Evolutionary conservation across 2,888 invertebrate genomes (phyloP), one percentile per base, ranked within the genome.

Genomic region (Anthophora plumipes): DNA sequence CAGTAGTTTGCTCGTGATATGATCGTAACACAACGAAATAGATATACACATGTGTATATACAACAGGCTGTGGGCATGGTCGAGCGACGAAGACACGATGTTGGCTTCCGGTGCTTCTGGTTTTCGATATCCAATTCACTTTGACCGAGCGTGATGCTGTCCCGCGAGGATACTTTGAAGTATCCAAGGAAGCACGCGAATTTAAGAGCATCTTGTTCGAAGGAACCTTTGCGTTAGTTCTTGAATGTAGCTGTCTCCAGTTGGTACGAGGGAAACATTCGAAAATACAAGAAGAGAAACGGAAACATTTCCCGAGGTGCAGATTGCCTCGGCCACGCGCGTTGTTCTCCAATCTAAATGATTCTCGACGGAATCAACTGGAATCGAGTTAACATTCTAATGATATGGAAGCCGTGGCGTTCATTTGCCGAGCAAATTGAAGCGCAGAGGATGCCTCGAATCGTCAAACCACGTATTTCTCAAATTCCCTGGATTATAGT

Each of bases 51-150:
- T 31, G 31, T 31, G 31, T 31, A 31, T 31, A 31, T 31, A 31
- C 2, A 31, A 31, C 31, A 31, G 31, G 31, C 31, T 31, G n/a
- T n/a, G 61, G 39, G 46, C 12, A 20, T 12, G 37, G n/a, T 43
- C 74, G 31, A 31, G 39, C 17, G n/a, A 54, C 69, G 17, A 52
- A 22, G 41, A 31, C 41, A 12, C 37, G 46, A 9, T 8, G 17
- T 20, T 17, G 8, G 8, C 61, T 25, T 37, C 37, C 43, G 55
- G 48, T 50, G 50, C 63, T 9, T 39, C 37, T 59, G 60, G 12
- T 46, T 61, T 63, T 68, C 69, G 72, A 79, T 79, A 77, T 79
- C 52, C 69, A 66, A 76, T 76, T 71, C 79, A 77, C 79, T 79
- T 79, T 79, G 79, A 66, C 22, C 79, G 48, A 20, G 48, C 57